phyloP scores from a whole-genome alignment of 92 coral and sea anemone genomes.

The Pocillopora grandis region DNA sequence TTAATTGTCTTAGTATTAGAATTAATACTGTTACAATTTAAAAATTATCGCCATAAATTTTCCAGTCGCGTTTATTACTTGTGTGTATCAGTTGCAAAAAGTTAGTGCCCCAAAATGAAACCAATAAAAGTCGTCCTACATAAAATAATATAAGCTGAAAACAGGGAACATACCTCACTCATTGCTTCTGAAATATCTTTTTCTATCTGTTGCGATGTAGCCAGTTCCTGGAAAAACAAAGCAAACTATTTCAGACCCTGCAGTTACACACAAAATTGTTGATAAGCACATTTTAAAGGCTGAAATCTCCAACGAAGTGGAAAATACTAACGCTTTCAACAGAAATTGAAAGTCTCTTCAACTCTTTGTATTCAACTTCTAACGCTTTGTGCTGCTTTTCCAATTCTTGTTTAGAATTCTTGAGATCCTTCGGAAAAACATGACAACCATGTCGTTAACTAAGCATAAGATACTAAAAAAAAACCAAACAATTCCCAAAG shows the following conservation, averaged over 20 bases:
- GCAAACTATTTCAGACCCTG: background rate
- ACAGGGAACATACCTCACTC: conserved; percentile 80
- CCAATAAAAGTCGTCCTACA: background rate
- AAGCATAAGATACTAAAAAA: no score
- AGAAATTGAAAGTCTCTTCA: conserved; percentile 51
- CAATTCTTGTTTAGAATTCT: conserved; percentile 25
- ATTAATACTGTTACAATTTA: no score
- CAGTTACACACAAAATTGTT: background rate
- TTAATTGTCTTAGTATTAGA: no score
- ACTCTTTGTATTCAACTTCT: conserved; percentile 47
- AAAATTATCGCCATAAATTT: no score
- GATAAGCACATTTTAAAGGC: background rate
- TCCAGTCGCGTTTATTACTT: no score
- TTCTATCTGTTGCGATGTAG: conserved; percentile 83
- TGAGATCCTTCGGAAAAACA: conserved; percentile 18
- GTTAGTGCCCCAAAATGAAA: no score
- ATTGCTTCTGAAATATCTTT: conserved; percentile 96
- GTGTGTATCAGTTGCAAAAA: no score
- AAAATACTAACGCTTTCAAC: conserved; percentile 51
- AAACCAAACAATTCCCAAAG: no score
- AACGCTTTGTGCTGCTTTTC: conserved; percentile 52
- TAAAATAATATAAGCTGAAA: background rate
- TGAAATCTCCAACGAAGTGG: no score
- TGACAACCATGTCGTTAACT: no score
- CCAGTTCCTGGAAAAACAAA: conserved; percentile 49